phyloP scores from a whole-genome alignment of 1,140 invertebrate species.

The Notospermus geniculatus region DNA sequence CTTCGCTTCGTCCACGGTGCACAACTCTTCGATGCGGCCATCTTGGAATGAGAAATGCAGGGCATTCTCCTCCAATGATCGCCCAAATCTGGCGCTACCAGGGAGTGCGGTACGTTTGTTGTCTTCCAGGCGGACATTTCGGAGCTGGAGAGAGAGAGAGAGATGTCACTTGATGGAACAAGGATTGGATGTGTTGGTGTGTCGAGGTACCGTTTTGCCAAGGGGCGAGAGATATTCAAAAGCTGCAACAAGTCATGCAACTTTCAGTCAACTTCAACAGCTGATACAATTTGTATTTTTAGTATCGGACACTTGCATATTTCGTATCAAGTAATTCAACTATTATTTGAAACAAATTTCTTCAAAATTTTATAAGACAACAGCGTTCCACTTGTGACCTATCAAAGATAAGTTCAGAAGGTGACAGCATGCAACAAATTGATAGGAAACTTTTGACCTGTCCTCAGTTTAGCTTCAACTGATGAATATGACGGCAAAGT shows the following conservation, averaged over 20 bases:
- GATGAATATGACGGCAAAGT: neutral
- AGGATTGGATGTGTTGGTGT: neutral
- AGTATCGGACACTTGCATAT: too few species aligned
- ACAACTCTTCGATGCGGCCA: conserved; percentile 57
- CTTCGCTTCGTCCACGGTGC: conserved; percentile 63
- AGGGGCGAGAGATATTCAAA: neutral
- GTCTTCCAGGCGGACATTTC: conserved; percentile 25
- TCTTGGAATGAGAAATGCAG: conserved; percentile 63
- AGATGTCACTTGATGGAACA: neutral
- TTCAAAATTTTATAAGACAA: too few species aligned
- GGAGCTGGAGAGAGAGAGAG: conserved; percentile 21
- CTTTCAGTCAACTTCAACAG: neutral
- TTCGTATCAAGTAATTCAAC: too few species aligned
- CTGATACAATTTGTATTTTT: too few species aligned
- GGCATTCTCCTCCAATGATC: conserved; percentile 47
- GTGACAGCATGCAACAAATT: too few species aligned
- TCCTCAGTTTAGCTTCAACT: too few species aligned
- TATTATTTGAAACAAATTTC: too few species aligned
- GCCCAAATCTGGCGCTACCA: conserved; percentile 19
- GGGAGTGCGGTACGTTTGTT: conserved; percentile 12
- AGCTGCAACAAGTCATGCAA: neutral
- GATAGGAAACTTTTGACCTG: too few species aligned
- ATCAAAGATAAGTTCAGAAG: too few species aligned
- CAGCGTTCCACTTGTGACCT: too few species aligned
- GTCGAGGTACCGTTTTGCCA: neutral